These are phyloP conservation scores for Heterodera carotae DNA, from an alignment of 1,140 invertebrate species.

Conservation along the genomic window DNA sequence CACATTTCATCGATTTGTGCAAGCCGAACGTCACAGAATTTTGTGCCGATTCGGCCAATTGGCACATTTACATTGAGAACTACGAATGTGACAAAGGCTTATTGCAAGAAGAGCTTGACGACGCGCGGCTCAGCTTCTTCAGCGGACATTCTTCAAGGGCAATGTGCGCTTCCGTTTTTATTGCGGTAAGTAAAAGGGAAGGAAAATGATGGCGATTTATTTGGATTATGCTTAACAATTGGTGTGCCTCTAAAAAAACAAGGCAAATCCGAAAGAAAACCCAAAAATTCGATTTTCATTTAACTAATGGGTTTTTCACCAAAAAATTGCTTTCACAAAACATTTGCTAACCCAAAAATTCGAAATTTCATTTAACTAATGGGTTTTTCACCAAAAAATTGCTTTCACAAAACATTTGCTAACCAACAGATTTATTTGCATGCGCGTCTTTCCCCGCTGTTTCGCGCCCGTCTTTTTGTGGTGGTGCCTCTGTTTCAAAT, in stretches of 20 bases:
- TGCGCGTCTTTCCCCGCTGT: constrained; percentile 66
- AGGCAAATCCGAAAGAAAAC: too few species aligned
- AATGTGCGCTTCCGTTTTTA: constrained; percentile 38
- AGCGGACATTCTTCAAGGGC: constrained; percentile 44
- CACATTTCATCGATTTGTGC: constrained; percentile 79
- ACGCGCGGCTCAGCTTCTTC: constrained; percentile 46
- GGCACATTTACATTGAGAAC: constrained; percentile 19
- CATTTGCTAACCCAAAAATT: too few species aligned
- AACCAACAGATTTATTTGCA: constrained; percentile 87
- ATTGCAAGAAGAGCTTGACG: background rate
- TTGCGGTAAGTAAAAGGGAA: constrained; percentile 25
- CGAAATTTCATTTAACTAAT: too few species aligned
- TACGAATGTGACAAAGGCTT: background rate
- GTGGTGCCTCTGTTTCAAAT: constrained; percentile 40
- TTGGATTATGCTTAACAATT: too few species aligned
- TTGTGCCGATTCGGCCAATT: background rate
- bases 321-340: too few species aligned
- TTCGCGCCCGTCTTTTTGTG: constrained; percentile 25
- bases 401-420: too few species aligned
- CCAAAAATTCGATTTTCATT: too few species aligned
- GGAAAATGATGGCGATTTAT: constrained; percentile 4
- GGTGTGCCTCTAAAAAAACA: too few species aligned
- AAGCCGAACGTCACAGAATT: constrained; percentile 65
- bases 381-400: too few species aligned
- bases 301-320: too few species aligned